A percentile compares a stretch with the other conserved stretches of the same genome.
These are phyloP conservation scores for Watsonalla binaria DNA, from an alignment of 2,888 invertebrate species.

Conservation along the genomic window DNA sequence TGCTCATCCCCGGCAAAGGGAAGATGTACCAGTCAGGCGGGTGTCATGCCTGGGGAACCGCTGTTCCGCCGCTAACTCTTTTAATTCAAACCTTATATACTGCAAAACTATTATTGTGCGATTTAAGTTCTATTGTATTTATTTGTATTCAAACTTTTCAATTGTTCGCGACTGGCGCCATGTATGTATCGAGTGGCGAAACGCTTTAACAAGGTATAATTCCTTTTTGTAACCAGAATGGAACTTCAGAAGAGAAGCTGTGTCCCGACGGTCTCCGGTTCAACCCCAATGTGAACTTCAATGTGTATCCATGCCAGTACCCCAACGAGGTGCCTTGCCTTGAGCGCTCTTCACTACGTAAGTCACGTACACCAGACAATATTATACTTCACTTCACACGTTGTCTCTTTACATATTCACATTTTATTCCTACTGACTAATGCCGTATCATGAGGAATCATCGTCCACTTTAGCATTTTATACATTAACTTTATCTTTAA, in stretches of 20 bases:
- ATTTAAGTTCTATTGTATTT: neutral
- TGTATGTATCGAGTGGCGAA: neutral
- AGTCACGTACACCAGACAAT: constrained; percentile 41
- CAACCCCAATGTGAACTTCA: constrained; percentile 83
- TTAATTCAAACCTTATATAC: no score
- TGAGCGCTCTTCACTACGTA: constrained; percentile 83
- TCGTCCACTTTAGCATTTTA: constrained; percentile 22
- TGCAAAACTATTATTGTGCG: no score
- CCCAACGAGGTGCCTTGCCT: constrained; percentile 89
- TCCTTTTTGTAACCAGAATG: constrained; percentile 68
- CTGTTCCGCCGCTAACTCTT: no score
- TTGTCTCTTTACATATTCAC: neutral
- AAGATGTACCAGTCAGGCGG: no score
- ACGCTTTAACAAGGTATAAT: neutral
- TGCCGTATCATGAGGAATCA: constrained; percentile 11
- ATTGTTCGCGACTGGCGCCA: no score
- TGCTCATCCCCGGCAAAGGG: no score
- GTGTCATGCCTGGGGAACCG: no score
- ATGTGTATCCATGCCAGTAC: constrained; percentile 89
- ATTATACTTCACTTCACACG: neutral
- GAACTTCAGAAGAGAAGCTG: constrained; percentile 84
- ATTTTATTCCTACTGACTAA: neutral
- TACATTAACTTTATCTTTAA: neutral
- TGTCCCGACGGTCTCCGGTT: constrained; percentile 91
- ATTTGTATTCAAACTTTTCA: neutral